phyloP scores from a whole-genome alignment of 2,113 vertebrate species.

The Lucifuga dentata region DNA sequence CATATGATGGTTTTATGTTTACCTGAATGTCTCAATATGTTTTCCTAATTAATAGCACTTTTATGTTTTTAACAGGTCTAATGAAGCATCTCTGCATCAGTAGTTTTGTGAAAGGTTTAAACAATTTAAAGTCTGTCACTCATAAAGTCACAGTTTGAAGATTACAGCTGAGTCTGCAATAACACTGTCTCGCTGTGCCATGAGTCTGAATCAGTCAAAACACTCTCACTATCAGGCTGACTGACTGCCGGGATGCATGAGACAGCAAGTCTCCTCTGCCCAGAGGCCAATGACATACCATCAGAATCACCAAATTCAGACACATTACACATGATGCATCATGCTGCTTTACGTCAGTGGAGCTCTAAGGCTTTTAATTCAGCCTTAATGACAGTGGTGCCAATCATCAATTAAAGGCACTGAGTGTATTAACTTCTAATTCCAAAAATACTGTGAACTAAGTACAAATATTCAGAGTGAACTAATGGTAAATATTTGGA shows the following conservation, averaged over 20 bases:
- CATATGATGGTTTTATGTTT: too few relatives aligned
- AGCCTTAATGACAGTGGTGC: not conserved
- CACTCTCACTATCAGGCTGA: slow-evolving; percentile 9
- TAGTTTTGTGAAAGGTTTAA: too few relatives aligned
- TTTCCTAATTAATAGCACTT: too few relatives aligned
- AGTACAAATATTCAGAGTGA: too few relatives aligned
- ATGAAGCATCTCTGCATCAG: slow-evolving; percentile 20
- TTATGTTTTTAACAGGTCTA: too few relatives aligned
- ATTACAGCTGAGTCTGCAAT: not conserved
- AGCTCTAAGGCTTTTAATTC: not conserved
- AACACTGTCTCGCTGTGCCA: too few relatives aligned
- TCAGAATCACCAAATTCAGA: slow-evolving; percentile 29
- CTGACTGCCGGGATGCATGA: slow-evolving; percentile 10
- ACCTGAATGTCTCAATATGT: too few relatives aligned
- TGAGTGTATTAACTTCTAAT: not conserved
- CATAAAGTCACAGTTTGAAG: slow-evolving; percentile 11
- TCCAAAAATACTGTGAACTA: not conserved
- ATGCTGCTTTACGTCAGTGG: not conserved
- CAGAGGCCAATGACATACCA: too few relatives aligned
- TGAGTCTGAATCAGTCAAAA: slow-evolving; percentile 33
- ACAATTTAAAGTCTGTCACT: too few relatives aligned
- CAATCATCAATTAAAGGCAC: too few relatives aligned
- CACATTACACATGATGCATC: slow-evolving; percentile 6
- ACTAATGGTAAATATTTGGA: slow-evolving; percentile 27
- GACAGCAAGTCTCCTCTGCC: slow-evolving; percentile 27